phyloP scores from a whole-genome alignment of 2,888 invertebrate species.

The Thyatira batis region DNA sequence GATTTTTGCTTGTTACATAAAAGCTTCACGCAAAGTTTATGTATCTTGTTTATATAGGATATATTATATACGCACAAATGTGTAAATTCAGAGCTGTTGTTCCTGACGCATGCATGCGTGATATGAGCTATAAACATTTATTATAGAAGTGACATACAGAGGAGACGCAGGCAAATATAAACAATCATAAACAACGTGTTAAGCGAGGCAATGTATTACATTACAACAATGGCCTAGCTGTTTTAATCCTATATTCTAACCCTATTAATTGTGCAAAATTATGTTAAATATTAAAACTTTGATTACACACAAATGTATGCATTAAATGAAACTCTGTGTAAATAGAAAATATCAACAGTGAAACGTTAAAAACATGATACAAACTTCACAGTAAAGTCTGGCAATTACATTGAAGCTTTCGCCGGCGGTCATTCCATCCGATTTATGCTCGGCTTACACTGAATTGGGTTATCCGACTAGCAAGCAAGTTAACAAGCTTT shows the following conservation, averaged over 20 bases:
- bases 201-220: not conserved
- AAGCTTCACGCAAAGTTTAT: not conserved
- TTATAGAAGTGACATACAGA: conserved; percentile 27
- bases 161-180: conserved; percentile 26
- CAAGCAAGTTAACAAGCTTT: conserved; percentile 24
- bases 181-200: not conserved
- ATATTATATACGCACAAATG: conserved; percentile 36
- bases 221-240: not conserved
- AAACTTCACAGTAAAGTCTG: conserved; percentile 30
- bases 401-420: conserved; percentile 29
- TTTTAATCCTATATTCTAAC: not conserved
- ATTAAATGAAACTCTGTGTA: not conserved
- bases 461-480: conserved; percentile 41
- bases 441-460: conserved; percentile 43
- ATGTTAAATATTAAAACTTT: conserved; percentile 4
- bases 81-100: conserved; percentile 36
- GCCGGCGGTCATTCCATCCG: conserved; percentile 29
- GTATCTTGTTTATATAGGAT: conserved; percentile 42
- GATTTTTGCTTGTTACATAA: not conserved
- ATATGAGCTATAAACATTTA: conserved; percentile 52
- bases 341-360: not conserved
- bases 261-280: not conserved
- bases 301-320: conserved; percentile 1
- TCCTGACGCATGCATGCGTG: conserved; percentile 38
- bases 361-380: conserved; percentile 2